phyloP scores from a whole-genome alignment of 1,140 invertebrate genomes.

The Latrodectus geometricus region DNA sequence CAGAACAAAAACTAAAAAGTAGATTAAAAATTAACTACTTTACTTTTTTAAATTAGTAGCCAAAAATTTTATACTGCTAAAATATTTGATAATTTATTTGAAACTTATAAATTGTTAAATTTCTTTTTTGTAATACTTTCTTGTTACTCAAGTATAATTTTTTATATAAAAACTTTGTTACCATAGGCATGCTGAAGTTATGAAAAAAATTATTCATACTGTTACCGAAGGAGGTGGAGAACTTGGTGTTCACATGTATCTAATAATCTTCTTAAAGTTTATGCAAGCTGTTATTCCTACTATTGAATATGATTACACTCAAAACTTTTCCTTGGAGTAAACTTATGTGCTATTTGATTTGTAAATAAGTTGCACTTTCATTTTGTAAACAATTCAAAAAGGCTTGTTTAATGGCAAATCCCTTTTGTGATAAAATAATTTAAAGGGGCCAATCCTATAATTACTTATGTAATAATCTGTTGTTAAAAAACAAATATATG shows the following conservation, averaged over 20 bases:
- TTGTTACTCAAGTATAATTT: neutral
- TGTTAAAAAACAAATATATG: too few relatives aligned
- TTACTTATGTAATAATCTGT: too few relatives aligned
- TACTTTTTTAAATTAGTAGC: too few relatives aligned
- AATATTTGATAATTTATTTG: too few relatives aligned
- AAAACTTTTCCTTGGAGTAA: constrained; percentile 88
- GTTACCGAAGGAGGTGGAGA: constrained; percentile 96
- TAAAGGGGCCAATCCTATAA: neutral
- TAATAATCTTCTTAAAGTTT: constrained; percentile 99
- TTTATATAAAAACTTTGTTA: constrained; percentile 65
- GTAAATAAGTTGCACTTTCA: neutral
- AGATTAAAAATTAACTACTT: too few relatives aligned
- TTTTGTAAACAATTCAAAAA: neutral
- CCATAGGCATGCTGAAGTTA: constrained; percentile 95
- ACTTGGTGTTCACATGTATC: constrained; percentile 96
- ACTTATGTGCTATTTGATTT: neutral
- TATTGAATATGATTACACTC: constrained; percentile 99
- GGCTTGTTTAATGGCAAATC: neutral
- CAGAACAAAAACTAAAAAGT: too few relatives aligned
- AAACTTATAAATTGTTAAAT: neutral
- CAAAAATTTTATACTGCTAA: too few relatives aligned
- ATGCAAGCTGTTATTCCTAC: constrained; percentile 99
- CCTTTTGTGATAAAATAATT: neutral
- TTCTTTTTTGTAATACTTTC: neutral
- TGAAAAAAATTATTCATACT: constrained; percentile 99